These are phyloP conservation scores for Setophaga coronata DNA, from an alignment of 2,113 vertebrate species.

Conservation along the genomic window DNA sequence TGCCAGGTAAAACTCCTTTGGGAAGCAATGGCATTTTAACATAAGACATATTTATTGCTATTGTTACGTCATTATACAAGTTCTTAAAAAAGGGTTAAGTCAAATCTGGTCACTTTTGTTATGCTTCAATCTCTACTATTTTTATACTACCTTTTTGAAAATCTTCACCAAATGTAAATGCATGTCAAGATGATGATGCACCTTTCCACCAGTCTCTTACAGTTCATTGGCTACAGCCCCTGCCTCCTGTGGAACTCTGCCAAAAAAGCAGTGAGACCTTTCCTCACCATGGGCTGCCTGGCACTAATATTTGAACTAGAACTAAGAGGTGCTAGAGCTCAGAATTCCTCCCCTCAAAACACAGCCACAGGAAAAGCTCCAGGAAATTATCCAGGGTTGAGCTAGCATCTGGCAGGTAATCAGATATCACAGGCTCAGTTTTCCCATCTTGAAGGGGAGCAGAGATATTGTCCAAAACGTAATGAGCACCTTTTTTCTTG, in stretches of 20 bases:
- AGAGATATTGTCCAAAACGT: not conserved
- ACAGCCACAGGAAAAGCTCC: not conserved
- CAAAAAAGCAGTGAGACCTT: not conserved
- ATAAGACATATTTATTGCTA: not conserved
- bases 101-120: not conserved
- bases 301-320: conserved; percentile 2
- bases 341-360: not conserved
- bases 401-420: not conserved
- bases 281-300: not conserved
- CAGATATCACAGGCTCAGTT: not conserved
- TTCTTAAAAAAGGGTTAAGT: not conserved
- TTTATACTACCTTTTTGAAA: not conserved
- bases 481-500: not conserved
- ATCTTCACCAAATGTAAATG: not conserved
- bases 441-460: not conserved
- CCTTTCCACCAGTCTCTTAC: not conserved
- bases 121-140: not conserved
- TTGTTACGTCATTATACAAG: not conserved
- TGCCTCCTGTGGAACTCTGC: not conserved
- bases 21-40: not conserved
- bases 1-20: not conserved
- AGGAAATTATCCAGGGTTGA: not conserved
- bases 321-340: conserved; percentile 9
- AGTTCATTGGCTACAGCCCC: not conserved
- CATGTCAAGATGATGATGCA: not conserved